phyloP scores from a whole-genome alignment of 2,888 invertebrate species.

The Exephanes ischioxanthus region DNA sequence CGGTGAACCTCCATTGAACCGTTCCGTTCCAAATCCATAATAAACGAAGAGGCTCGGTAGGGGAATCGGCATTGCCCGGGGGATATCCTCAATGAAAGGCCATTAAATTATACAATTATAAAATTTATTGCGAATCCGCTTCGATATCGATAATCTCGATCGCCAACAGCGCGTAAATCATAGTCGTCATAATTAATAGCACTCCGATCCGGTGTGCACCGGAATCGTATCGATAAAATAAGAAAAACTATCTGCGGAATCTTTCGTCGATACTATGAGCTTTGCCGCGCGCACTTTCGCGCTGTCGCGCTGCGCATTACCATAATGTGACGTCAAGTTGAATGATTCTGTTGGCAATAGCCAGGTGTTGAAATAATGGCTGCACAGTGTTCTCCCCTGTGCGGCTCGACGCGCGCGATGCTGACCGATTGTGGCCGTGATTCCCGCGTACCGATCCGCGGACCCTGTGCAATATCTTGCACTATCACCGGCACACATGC shows the following conservation, averaged over 20 bases:
- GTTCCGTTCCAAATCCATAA: conserved; percentile 59
- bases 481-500: conserved; percentile 14
- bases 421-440: conserved; percentile 36
- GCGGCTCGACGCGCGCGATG: conserved; percentile 44
- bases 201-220: conserved; percentile 1
- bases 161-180: neutral
- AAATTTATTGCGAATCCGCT: neutral
- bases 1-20: conserved; percentile 58
- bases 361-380: conserved; percentile 1
- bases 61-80: neutral
- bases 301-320: conserved; percentile 6
- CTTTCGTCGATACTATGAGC: neutral
- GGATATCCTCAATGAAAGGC: neutral
- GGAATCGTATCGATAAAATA: conserved; percentile 14
- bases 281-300: conserved; percentile 2
- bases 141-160: neutral
- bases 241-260: conserved; percentile 27
- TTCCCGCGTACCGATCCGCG: neutral
- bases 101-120: neutral
- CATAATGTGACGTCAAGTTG: conserved; percentile 12
- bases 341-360: neutral
- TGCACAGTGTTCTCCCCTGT: neutral
- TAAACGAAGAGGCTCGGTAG: conserved; percentile 40
- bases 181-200: neutral
- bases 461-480: conserved; percentile 27